These are phyloP conservation scores for Agonum fuliginosum DNA, from an alignment of 2,888 invertebrate species.

Conservation along the genomic window DNA sequence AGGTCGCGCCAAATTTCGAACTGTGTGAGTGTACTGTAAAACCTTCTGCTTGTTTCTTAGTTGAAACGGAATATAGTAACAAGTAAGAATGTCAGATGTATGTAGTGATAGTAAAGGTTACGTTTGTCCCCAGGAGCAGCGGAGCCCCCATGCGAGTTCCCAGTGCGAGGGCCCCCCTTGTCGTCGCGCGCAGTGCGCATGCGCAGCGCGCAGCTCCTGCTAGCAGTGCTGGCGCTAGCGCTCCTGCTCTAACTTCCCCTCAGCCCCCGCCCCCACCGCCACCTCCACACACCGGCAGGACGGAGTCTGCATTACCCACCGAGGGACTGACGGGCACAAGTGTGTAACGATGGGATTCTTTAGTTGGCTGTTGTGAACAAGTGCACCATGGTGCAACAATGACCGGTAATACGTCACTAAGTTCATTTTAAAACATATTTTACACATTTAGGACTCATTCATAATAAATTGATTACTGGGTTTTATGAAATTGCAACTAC, in stretches of 20 bases:
- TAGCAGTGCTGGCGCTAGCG: constrained; percentile 11
- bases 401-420: not conserved
- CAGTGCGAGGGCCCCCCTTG: constrained; percentile 66
- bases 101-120: constrained; percentile 58
- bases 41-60: too few relatives aligned
- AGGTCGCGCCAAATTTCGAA: too few relatives aligned
- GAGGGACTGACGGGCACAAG: not conserved
- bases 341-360: not conserved
- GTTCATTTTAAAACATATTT: not conserved
- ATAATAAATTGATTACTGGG: not conserved
- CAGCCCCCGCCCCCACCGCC: not conserved
- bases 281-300: not conserved
- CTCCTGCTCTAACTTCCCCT: not conserved
- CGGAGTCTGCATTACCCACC: too few relatives aligned
- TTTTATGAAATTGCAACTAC: too few relatives aligned
- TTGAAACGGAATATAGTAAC: too few relatives aligned
- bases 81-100: constrained; percentile 50
- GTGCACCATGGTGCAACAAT: too few relatives aligned
- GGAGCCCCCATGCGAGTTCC: constrained; percentile 63
- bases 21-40: too few relatives aligned
- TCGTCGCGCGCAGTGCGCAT: constrained; percentile 48
- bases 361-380: not conserved
- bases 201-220: not conserved
- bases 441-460: not conserved
- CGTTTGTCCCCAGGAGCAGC: constrained; percentile 58